Conservation (phyloP, 2,888 invertebrate species). For the Drosophila kuntzei region DNA sequence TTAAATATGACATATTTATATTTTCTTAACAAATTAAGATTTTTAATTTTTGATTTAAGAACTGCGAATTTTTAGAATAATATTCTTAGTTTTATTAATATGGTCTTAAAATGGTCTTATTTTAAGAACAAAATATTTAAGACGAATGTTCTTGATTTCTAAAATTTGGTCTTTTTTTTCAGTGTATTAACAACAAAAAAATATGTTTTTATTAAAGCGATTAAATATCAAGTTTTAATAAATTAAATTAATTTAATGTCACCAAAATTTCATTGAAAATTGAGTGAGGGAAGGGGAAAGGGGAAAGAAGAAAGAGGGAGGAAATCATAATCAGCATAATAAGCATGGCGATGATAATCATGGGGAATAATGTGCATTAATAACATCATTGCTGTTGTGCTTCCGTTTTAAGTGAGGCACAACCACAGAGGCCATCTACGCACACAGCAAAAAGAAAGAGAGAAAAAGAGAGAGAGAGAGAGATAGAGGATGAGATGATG, state of each 20-base stretch:
- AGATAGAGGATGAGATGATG: neutral
- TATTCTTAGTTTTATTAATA: no score
- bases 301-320: neutral
- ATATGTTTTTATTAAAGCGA: neutral
- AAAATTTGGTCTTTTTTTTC: no score
- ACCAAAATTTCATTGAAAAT: conserved; percentile 26
- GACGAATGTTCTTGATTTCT: no score
- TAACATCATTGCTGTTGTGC: conserved; percentile 41
- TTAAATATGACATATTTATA: no score
- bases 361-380: conserved; percentile 58
- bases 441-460: conserved; percentile 6
- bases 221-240: conserved; percentile 18
- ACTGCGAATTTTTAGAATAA: no score
- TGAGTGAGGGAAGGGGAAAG: neutral
- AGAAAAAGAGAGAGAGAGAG: neutral
- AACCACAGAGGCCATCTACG: conserved; percentile 9
- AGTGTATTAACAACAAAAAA: neutral
- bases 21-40: no score
- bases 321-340: conserved; percentile 48
- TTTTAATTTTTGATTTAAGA: no score
- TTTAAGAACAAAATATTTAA: no score
- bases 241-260: conserved; percentile 20
- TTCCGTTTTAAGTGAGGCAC: conserved; percentile 38
- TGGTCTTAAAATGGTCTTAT: no score
- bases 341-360: conserved; percentile 54